Base-by-base conservation (phyloP, 2,113 vertebrate species). In the Nanorana parkeri region DNA sequence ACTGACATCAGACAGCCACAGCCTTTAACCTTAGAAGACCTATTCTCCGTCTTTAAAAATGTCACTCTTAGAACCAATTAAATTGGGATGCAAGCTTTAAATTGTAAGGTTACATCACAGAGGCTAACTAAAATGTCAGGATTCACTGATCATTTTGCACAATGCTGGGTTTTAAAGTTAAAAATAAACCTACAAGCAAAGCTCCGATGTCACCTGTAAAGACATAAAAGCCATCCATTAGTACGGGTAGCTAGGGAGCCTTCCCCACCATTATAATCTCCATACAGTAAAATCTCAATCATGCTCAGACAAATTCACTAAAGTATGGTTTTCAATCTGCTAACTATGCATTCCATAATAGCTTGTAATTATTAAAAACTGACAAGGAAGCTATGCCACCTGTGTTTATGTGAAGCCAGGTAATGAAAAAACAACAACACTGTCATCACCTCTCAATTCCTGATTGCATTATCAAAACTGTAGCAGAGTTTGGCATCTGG, bases 391-490 rank as follows among this genome's bases (percentile, higher is more conserved):
- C 90, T 92, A 94, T 89, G 87, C 91, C 93, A 95, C 94, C 94
- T 94, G 91, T 94, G 92, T 91, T 94, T 93, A 91, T 92, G 91
- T 91, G 93, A 94, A 91, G 91, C 89, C 92, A 95, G 93, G 95
- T 96, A 95, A 93, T 93, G 93, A 95, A 94, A 96, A 95, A 95
- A 95, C 94, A 95, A 94, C 93, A 95, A 92, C 89, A 80, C 94
- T 96, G 96, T 98, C 96, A 97, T 97, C 96, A 97, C 96, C 96
- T 97, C 95, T 94, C 94, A 93, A 93, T 94, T 96, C 94, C 94
- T 97, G 95, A 97, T 97, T 96, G 95, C 95, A 97, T 98, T 97
- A 98, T 99, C 96, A 98, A 95, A 97, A 97, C 95, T 94, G 92
- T 93, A 95, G 94, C 93, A 69, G 94, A 92, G 92, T 94, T 96